Conservation (phyloP, 2,888 invertebrate species). For the Cheilosia variabilis region DNA sequence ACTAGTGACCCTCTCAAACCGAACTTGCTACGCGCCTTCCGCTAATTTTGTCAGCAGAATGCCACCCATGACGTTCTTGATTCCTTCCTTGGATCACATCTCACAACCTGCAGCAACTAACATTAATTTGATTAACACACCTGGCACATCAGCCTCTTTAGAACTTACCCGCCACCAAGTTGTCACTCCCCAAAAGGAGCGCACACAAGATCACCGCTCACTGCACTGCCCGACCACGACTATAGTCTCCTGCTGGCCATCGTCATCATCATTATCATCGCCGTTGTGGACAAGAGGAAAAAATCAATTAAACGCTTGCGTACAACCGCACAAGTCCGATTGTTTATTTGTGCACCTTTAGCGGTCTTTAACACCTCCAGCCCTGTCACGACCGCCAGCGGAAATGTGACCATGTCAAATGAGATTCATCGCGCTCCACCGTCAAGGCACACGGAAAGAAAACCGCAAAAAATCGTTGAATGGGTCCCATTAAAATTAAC, state of each 20-base stretch:
- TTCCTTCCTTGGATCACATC: not conserved
- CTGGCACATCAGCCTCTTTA: not conserved
- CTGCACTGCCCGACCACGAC: not conserved
- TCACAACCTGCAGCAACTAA: not conserved
- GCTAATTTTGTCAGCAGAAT: no score
- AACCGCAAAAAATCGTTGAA: conserved; percentile 20
- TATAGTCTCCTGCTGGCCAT: not conserved
- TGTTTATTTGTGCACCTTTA: conserved; percentile 18
- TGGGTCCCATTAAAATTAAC: conserved; percentile 45
- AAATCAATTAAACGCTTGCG: conserved; percentile 48
- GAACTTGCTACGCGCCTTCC: no score
- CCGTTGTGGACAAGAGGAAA: conserved; percentile 19
- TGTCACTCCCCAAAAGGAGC: conserved; percentile 16
- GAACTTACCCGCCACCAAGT: conserved; percentile 18
- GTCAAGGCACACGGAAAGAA: conserved; percentile 2
- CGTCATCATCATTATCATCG: conserved; percentile 19
- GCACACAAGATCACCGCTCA: conserved; percentile 1
- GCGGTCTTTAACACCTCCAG: conserved; percentile 34
- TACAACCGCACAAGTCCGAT: conserved; percentile 14
- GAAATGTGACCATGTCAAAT: conserved; percentile 45
- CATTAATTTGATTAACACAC: conserved; percentile 25
- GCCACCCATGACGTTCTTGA: not conserved
- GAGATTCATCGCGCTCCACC: conserved; percentile 21
- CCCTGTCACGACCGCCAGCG: conserved; percentile 37
- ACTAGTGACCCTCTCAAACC: no score